Evolutionary conservation across 2,888 invertebrate species (phyloP).

Genomic region (Agriotes lineatus): DNA sequence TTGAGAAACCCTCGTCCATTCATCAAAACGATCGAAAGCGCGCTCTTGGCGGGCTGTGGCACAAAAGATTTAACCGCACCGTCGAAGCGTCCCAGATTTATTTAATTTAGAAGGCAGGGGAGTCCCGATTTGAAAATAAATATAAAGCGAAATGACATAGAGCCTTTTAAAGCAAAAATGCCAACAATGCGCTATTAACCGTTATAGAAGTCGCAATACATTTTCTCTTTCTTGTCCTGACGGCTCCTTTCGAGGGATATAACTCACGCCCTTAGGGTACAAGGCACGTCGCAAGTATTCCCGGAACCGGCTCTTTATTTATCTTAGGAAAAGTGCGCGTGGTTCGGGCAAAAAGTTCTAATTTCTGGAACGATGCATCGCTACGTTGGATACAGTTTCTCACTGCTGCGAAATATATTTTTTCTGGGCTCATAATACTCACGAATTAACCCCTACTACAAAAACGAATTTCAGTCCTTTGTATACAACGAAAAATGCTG

Average conservation of each 20-base stretch:
- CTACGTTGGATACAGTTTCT: neutral
- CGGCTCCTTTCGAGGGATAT: neutral
- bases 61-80: neutral
- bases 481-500: too few relatives aligned
- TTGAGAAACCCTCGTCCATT: constrained; percentile 1
- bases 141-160: constrained; percentile 1
- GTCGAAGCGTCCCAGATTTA: neutral
- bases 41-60: neutral
- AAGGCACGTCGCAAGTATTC: constrained; percentile 30
- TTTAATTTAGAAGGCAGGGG: neutral
- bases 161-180: constrained; percentile 6
- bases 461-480: neutral
- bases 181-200: constrained; percentile 14
- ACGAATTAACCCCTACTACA: neutral
- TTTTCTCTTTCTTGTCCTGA: neutral
- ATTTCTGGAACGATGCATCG: constrained; percentile 14
- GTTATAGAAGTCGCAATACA: constrained; percentile 9
- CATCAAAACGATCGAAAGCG: neutral
- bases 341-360: constrained; percentile 31
- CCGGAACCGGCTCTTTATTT: constrained; percentile 28
- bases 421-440: neutral
- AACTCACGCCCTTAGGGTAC: constrained; percentile 12
- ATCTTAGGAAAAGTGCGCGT: constrained; percentile 16
- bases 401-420: neutral
- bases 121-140: neutral